A percentile compares a stretch with the other conserved stretches of the same genome.
Conservation (phyloP, 2,797 vertebrate species). For the Todus mexicanus region DNA sequence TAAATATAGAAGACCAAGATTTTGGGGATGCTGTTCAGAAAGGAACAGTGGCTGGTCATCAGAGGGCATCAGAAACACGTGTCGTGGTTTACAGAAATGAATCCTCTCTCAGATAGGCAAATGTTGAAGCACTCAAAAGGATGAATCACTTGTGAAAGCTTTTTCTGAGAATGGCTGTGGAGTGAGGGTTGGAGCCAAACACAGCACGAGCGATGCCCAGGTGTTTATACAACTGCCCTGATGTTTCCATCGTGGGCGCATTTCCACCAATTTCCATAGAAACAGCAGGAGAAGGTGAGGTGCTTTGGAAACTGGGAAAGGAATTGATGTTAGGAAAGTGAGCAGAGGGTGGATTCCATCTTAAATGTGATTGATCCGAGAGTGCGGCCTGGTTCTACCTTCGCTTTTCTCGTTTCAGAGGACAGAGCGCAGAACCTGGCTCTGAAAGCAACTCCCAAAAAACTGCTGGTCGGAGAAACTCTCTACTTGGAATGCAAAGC, state of each 20-base stretch:
- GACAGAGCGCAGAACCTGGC: constrained; percentile 36
- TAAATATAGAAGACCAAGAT: background rate
- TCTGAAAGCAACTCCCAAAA: constrained; percentile 54
- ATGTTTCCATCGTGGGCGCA: background rate
- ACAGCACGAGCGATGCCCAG: background rate
- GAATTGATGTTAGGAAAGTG: background rate
- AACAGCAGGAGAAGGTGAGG: background rate
- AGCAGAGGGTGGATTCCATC: accelerated
- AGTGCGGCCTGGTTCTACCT: background rate
- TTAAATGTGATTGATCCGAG: background rate
- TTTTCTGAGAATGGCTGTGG: background rate
- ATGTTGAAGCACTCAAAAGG: background rate
- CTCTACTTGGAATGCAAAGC: constrained; percentile 81
- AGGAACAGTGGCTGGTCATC: background rate
- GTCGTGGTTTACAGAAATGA: background rate
- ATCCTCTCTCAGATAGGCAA: background rate
- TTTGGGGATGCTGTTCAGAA: background rate
- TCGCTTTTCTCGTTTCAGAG: constrained; percentile 35
- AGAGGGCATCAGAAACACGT: accelerated
- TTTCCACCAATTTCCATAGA: background rate
- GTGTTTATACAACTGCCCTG: background rate
- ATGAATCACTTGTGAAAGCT: background rate
- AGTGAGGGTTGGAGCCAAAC: background rate
- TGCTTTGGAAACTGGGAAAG: background rate
- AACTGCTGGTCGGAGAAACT: constrained; percentile 79